phyloP scores from a whole-genome alignment of 2,113 vertebrate species.

The Mesoclemmys tuberculata region DNA sequence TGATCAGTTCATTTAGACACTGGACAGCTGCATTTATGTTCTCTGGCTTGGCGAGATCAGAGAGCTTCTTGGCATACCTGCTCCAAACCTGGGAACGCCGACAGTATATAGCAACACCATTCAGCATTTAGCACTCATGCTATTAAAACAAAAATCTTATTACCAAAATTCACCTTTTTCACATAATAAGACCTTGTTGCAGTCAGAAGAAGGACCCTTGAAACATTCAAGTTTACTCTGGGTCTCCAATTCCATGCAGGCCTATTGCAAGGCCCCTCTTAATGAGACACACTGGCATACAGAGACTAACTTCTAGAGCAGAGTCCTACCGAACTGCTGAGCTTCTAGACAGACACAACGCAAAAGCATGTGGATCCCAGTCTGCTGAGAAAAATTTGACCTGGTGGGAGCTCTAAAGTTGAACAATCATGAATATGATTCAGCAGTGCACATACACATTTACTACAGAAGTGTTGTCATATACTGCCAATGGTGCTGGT shows the following conservation, averaged over 20 bases:
- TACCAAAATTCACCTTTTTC: background rate
- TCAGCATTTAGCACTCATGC: background rate
- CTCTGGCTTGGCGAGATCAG: slow-evolving; percentile 89
- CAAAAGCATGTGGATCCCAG: background rate
- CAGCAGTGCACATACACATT: no score
- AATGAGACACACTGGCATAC: background rate
- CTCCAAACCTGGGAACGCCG: slow-evolving; percentile 84
- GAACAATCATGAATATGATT: no score
- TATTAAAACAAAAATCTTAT: background rate
- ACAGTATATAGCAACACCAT: background rate
- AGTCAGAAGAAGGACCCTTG: background rate
- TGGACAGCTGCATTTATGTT: slow-evolving; percentile 87
- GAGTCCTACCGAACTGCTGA: background rate
- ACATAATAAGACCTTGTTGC: background rate
- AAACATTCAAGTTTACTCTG: background rate
- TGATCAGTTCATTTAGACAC: slow-evolving; percentile 95
- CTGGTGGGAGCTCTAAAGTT: no score
- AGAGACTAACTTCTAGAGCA: background rate
- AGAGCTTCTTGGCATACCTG: slow-evolving; percentile 88
- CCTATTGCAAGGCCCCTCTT: background rate
- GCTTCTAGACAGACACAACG: background rate
- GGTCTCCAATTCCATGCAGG: background rate
- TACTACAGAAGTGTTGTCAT: no score
- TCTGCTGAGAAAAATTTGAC: no score
- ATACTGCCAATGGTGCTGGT: no score